Evolutionary conservation across 2,888 invertebrate genomes (phyloP).

Genomic region (Oligia latruncula): DNA sequence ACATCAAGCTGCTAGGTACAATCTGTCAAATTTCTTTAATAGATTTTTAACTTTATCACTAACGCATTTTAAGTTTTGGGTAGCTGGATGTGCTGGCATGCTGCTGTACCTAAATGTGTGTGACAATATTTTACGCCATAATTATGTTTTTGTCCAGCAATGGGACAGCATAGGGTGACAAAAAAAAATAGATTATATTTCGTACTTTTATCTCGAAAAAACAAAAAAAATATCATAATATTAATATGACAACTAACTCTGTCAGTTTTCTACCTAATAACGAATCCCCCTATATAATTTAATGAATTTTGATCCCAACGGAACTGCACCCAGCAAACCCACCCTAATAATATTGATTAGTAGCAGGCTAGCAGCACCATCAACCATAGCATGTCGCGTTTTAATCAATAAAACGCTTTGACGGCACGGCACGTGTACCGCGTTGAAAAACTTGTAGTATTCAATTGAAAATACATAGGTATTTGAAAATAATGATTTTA

Average conservation of each 20-base stretch:
- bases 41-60: too few species aligned
- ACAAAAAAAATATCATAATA: background rate
- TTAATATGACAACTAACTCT: background rate
- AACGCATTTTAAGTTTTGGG: too few species aligned
- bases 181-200: background rate
- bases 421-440: conserved; percentile 34
- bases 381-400: conserved; percentile 56
- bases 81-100: too few species aligned
- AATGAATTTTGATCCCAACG: conserved; percentile 45
- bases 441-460: conserved; percentile 28
- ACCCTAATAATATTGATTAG: conserved; percentile 62
- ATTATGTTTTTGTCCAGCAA: background rate
- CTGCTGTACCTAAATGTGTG: background rate
- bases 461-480: conserved; percentile 7
- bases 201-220: too few species aligned
- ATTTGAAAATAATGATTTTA: conserved; percentile 29
- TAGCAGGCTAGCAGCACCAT: conserved; percentile 33
- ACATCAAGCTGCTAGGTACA: too few species aligned
- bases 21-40: too few species aligned
- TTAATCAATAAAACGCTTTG: conserved; percentile 62
- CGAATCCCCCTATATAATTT: conserved; percentile 29
- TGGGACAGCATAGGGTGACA: too few species aligned
- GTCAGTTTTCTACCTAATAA: conserved; percentile 8
- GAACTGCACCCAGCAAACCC: conserved; percentile 57
- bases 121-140: conserved; percentile 14